Evolutionary conservation across 2,797 vertebrate species (phyloP).

Genomic region (Sebastes vulpes): DNA sequence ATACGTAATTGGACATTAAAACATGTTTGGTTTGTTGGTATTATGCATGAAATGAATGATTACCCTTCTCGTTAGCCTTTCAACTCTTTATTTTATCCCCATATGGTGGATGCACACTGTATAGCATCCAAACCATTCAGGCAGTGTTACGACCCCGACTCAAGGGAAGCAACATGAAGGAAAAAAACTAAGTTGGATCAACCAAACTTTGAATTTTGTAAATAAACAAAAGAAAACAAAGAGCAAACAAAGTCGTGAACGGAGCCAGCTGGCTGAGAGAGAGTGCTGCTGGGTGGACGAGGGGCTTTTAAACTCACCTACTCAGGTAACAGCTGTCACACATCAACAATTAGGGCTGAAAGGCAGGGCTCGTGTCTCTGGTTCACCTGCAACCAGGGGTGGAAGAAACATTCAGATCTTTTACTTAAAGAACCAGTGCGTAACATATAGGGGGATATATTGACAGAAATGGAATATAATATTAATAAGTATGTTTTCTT

Average conservation of each 20-base stretch:
- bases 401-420: neutral
- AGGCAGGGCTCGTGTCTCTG: neutral
- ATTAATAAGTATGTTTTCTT: no score
- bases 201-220: neutral
- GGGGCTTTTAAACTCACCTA: neutral
- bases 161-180: neutral
- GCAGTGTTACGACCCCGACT: neutral
- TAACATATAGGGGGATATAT: no score
- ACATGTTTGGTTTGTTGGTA: neutral
- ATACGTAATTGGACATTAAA: neutral
- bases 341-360: neutral
- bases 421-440: no score
- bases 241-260: neutral
- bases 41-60: neutral
- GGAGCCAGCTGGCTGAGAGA: no score
- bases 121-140: neutral
- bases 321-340: neutral
- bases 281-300: neutral
- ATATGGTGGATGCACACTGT: neutral
- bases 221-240: neutral
- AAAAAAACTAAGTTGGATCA: neutral
- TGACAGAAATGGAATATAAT: no score
- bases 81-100: neutral
- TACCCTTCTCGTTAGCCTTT: neutral
- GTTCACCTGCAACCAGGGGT: neutral